Percentiles rank a stretch among this genome's conserved stretches.
phyloP scores from a whole-genome alignment of 2,113 vertebrate species.

The Nothoprocta perdicaria region DNA sequence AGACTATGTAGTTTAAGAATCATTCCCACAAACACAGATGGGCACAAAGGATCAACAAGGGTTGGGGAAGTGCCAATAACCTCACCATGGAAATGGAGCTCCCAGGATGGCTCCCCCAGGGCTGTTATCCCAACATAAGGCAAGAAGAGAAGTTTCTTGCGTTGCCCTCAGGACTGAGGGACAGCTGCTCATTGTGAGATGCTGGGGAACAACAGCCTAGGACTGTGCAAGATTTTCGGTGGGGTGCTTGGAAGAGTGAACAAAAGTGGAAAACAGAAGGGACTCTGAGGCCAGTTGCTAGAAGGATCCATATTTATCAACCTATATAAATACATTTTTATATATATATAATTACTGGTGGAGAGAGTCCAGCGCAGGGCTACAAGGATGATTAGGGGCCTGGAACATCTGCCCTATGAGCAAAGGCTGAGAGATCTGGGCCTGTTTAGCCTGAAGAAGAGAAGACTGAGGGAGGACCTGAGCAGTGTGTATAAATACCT shows the following conservation, averaged over 20 bases:
- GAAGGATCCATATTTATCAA: not conserved
- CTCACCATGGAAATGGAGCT: not conserved
- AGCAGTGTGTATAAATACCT: too few species aligned
- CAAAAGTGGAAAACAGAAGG: not conserved
- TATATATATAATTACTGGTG: too few species aligned
- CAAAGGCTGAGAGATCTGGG: too few species aligned
- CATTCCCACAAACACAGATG: not conserved
- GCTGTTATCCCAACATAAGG: too few species aligned
- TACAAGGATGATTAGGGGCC: too few species aligned
- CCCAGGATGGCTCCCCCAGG: not conserved
- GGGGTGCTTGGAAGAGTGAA: not conserved
- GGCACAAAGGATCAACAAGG: fast-evolving
- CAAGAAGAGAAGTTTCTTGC: not conserved
- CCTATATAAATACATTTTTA: too few species aligned
- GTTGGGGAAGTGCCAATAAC: too few species aligned
- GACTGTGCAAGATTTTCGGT: not conserved
- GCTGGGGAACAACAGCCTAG: fast-evolving
- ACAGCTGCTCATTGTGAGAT: not conserved
- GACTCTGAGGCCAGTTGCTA: not conserved
- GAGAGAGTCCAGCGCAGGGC: too few species aligned
- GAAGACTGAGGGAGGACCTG: too few species aligned
- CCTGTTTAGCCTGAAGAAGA: too few species aligned
- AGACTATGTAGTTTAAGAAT: not conserved
- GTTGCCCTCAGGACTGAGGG: not conserved
- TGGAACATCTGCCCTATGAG: too few species aligned